Conservation (phyloP, 2,797 vertebrate genomes). For the Parotocinclus haroldoi region DNA sequence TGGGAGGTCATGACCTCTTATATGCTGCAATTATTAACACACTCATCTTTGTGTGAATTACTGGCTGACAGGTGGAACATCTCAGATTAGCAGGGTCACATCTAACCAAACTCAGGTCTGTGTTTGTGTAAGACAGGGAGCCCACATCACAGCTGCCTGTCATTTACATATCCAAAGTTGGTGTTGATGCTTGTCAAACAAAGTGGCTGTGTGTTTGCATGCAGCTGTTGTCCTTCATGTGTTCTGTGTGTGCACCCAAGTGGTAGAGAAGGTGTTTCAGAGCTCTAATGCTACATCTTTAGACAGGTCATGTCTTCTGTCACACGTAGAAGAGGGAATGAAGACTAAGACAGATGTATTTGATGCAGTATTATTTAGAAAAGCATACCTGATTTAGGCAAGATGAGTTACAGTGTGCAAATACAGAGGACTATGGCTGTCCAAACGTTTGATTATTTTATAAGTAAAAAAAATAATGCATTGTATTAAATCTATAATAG, state of each 20-base stretch:
- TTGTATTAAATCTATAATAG: too few species aligned
- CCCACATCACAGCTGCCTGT: conserved; percentile 53
- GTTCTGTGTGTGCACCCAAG: conserved; percentile 37
- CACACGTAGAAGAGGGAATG: too few species aligned
- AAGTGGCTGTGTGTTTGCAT: conserved; percentile 70
- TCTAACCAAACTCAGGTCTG: conserved; percentile 25
- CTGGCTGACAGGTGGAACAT: conserved; percentile 25
- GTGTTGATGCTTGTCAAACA: conserved; percentile 76
- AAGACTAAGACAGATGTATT: too few species aligned
- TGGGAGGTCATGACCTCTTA: conserved; percentile 36
- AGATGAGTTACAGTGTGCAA: too few species aligned
- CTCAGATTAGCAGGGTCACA: conserved; percentile 27
- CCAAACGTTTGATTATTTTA: too few species aligned
- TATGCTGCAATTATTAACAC: conserved; percentile 53
- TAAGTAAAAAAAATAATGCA: too few species aligned
- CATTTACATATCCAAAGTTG: conserved; percentile 74
- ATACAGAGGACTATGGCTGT: too few species aligned
- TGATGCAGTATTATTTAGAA: too few species aligned
- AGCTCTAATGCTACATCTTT: too few species aligned
- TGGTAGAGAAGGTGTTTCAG: too few species aligned
- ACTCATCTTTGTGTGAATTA: conserved; percentile 42
- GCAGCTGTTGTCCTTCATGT: conserved; percentile 68
- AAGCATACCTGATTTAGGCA: too few species aligned
- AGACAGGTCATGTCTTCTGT: too few species aligned
- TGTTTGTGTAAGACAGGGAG: conserved; percentile 11